Evolutionary conservation across 2,888 invertebrate species (phyloP), one percentile per base, ranked within the genome.

Genomic region (Ochlodes sylvanus): DNA sequence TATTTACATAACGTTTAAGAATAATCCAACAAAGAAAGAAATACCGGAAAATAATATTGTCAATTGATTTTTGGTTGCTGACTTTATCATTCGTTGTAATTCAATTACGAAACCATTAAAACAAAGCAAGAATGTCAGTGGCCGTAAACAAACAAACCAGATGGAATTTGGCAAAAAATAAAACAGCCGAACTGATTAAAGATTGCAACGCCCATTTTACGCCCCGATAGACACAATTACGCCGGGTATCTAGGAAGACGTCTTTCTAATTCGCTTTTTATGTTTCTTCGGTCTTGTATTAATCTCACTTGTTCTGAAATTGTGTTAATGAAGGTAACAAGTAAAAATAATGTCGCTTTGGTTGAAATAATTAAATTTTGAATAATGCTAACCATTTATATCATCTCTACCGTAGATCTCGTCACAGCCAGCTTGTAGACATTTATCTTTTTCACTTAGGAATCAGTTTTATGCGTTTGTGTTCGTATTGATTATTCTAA

Each of bases 191-290:
- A 80, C 83, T 89, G 86, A 90, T 90, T 89, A 89, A 84, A 89
- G 86, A 87, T 89, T 87, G 89, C 88, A 88, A 82, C 83, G 85
- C 88, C 89, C 89, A 89, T 92, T 92, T 90, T 85, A 83, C 89
- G 91, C 86, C 87, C 81, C 87, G 86, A 90, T 90, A 89, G 88
- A 90, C 89, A 81, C 85, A 90, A 90, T 91, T 89, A 89, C 77
- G 75, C 75, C 71, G 76, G 79, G 80, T 56, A 79, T 81, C 81
- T 81, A 80, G 77, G 82, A 81, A 82, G 82, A 79, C 77, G 80
- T 76, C 76, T 77, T 79, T 83, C 79, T 76, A 79, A 77, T 84
- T 79, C 71, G 69, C 77, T 80, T 83, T 70, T 72, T 81, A 81
- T 79, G 73, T 58, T 65, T 58, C 41, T 57, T 74, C 80, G 42